Conservation (phyloP, 35 echinoderm and acorn worm species). For the Chiridota heheva region DNA sequence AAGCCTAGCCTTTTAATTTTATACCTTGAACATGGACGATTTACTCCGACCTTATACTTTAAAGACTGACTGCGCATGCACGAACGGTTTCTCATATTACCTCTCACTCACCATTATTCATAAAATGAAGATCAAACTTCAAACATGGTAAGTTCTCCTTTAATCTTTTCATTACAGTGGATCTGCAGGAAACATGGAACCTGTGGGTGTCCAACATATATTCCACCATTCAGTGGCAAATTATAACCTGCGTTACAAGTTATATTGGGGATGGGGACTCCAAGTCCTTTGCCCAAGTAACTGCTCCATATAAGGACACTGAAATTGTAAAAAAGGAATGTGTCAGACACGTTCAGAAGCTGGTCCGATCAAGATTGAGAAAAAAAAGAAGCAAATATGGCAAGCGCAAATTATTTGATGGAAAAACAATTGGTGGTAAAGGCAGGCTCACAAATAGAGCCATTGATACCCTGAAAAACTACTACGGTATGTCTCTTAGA, state of each 20-base stretch:
- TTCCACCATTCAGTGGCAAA: not conserved
- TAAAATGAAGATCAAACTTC: too few species aligned
- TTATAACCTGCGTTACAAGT: slow-evolving; percentile 3
- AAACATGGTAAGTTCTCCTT: too few species aligned
- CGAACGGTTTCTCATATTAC: too few species aligned
- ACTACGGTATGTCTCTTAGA: slow-evolving; percentile 48
- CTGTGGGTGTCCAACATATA: not conserved
- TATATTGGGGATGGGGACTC: slow-evolving; percentile 38
- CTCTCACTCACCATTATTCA: too few species aligned
- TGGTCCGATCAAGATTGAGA: not conserved
- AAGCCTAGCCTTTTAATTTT: too few species aligned
- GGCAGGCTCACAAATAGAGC: slow-evolving; percentile 31
- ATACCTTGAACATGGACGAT: too few species aligned
- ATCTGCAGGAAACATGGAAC: slow-evolving; percentile 19
- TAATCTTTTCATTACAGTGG: too few species aligned
- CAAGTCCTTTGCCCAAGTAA: not conserved
- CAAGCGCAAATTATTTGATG: slow-evolving; percentile 17
- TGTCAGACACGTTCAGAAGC: slow-evolving; percentile 35
- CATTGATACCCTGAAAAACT: slow-evolving; percentile 53
- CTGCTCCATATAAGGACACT: not conserved
- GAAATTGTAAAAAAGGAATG: slow-evolving; percentile 22
- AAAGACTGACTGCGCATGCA: too few species aligned
- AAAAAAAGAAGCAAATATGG: not conserved
- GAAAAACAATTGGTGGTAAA: slow-evolving; percentile 42
- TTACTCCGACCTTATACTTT: too few species aligned